phyloP scores from a whole-genome alignment of 2,888 invertebrate genomes.

The Drosophila cracens region DNA sequence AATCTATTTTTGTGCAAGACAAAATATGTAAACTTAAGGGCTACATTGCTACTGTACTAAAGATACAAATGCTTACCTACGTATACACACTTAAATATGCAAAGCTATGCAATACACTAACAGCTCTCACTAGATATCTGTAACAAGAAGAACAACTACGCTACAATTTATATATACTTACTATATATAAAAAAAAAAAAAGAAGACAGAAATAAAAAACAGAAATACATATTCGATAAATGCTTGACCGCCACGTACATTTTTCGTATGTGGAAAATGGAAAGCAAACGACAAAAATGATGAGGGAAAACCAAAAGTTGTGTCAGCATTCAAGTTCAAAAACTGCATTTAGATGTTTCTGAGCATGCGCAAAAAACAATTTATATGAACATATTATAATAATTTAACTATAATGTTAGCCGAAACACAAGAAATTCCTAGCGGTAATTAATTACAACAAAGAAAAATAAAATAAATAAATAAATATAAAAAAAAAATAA shows the following conservation, averaged over 20 bases:
- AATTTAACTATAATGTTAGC: slow-evolving; percentile 48
- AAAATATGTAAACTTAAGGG: slow-evolving; percentile 14
- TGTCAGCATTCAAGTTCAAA: slow-evolving; percentile 73
- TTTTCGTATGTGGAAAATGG: slow-evolving; percentile 23
- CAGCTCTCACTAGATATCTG: slow-evolving; percentile 42
- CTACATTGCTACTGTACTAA: slow-evolving; percentile 30
- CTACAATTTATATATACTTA: slow-evolving; percentile 47
- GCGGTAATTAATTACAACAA: slow-evolving; percentile 36
- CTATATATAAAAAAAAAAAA: slow-evolving; percentile 21
- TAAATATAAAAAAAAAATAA: slow-evolving; percentile 2
- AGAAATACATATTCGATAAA: slow-evolving; percentile 33
- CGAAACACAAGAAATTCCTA: slow-evolving; percentile 46
- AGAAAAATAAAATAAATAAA: slow-evolving; percentile 26
- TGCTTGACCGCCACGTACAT: slow-evolving; percentile 34
- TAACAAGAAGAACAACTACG: slow-evolving; percentile 46
- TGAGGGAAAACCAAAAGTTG: slow-evolving; percentile 41
- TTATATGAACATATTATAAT: slow-evolving; percentile 62
- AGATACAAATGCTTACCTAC: slow-evolving; percentile 37
- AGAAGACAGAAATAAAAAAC: slow-evolving; percentile 22
- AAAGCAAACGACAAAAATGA: slow-evolving; percentile 9
- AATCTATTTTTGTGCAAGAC: slow-evolving; percentile 24
- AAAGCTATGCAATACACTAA: slow-evolving; percentile 24
- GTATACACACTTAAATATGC: slow-evolving; percentile 15
- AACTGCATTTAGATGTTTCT: slow-evolving; percentile 81
- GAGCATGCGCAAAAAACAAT: slow-evolving; percentile 78